Base-by-base conservation (phyloP, 2,888 invertebrate genomes). In the Harpagoxenus sublaevis region DNA sequence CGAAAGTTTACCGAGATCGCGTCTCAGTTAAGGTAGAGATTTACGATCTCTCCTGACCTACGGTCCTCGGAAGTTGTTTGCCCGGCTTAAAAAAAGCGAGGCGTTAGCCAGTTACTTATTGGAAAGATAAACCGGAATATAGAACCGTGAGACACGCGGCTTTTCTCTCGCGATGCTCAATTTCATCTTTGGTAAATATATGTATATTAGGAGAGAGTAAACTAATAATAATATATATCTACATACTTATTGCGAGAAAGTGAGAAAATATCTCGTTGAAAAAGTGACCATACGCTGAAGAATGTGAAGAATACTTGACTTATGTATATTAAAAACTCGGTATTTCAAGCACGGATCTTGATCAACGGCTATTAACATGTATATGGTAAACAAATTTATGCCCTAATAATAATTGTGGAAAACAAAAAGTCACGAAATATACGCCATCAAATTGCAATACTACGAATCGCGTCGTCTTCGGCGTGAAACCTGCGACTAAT, bases 31-130 rank as follows among this genome's bases (percentile, higher is more conserved):
- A 81, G 45, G 73, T 45, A 8, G 39, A 81, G 73, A 81, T 81
- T 81, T 81, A 81, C 71, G 79, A 60, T 60, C 71, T 79, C 39
- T 60, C 73, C 60, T 62, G 79, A 81, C 79, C 79, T 79, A 79
- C 73, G 79, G 48, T 79, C 73, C 60, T 79, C 79, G 23, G 60
- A 79, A 79, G 60, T 79, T 60, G 73, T 51, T 79, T 71, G 79
- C 73, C 60, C 48, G 51, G 39, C 48, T 48, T 73, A n/a, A 79
- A 79, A 55, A 79, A 39, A 35, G 1, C 23, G 12, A 71, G 57
- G 71, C 12, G 60, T 48, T 57, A 70, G 45, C 68, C 23, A 23
- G 23, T 23, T 23, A 15, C 73, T 79, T 71, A 73, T 79, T 62
- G 60, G 35, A 60, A 79, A 57, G 23, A 73, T 48, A 62, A 79